Evolutionary conservation across 1,140 invertebrate species (phyloP), one percentile per base, ranked within the genome.

Genomic region (Formica selysi): DNA sequence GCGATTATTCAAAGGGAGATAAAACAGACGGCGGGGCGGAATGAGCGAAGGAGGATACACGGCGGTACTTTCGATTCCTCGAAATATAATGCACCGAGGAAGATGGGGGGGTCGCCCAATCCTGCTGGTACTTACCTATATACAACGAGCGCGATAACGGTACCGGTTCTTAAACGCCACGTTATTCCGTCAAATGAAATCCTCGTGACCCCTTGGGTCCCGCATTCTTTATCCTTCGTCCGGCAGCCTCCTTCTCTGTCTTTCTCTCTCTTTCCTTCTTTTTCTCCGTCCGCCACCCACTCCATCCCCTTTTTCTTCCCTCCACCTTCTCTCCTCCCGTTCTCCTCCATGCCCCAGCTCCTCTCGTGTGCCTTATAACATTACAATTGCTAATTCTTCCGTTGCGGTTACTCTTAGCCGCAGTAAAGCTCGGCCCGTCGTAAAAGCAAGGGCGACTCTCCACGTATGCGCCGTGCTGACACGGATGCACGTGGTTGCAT

Each of bases 321-420:
- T 48, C 61, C 41, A 71, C 57, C 70, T n/a, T 32, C 48, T 48
- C 54, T 13, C 44, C 19, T 5, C 87, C n/a, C 22, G 73, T 19
- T 79, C 36, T 73, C 26, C 10, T 29, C 32, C 54, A 44, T 10
- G 64, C 51, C 62, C 10, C 44, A 19, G 36, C 61, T 61, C 74
- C 80, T 61, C 36, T 84, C 67, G 68, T 41, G 51, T 91, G 89
- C 90, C 93, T 94, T 94, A 94, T 94, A 95, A 93, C 93, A 95
- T 95, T 95, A 95, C 94, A 95, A 95, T 95, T 95, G 94, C 94
- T 95, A 95, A 95, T 95, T 95, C 92, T 88, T 73, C 90, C 93
- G 91, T 91, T 94, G 93, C 92, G 92, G 93, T 94, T 90, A 92
- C 92, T 86, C 89, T 81, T 51, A 80, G 85, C 89, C 87, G 92